Percentiles rank a stretch among this genome's conserved stretches.
Evolutionary conservation across 2,113 vertebrate species (phyloP).

Genomic region (Megaceryle torquata): DNA sequence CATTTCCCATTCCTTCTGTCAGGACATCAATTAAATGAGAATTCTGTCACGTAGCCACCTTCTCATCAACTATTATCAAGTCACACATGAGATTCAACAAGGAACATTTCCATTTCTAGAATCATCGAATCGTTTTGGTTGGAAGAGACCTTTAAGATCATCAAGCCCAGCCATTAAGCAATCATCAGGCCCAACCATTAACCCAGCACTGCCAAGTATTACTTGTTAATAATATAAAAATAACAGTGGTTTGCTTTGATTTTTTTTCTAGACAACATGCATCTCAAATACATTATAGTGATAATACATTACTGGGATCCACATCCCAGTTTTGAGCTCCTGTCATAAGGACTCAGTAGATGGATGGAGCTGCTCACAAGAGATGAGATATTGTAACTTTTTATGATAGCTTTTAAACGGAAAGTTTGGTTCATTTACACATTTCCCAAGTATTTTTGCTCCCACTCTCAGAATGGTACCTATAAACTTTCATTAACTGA

Average conservation of each 20-base stretch:
- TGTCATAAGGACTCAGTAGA: neutral
- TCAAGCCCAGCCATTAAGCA: neutral
- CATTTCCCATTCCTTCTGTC: neutral
- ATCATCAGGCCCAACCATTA: neutral
- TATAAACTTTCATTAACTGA: neutral
- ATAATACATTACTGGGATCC: neutral
- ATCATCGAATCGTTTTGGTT: neutral
- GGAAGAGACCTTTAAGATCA: neutral
- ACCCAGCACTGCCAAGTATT: neutral
- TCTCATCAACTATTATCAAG: neutral
- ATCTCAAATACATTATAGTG: neutral
- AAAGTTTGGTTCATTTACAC: neutral
- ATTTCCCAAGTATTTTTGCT: neutral
- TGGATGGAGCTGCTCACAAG: neutral
- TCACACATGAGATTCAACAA: neutral
- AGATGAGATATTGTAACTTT: neutral
- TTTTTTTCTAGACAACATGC: neutral
- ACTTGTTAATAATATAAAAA: neutral
- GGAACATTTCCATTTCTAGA: neutral
- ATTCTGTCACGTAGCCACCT: neutral
- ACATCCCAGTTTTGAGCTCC: neutral
- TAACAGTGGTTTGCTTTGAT: neutral
- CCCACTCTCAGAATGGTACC: too few species aligned
- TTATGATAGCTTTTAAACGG: neutral
- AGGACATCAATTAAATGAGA: neutral